Conservation (phyloP, 2,888 invertebrate genomes). For the Andrena minutula region DNA sequence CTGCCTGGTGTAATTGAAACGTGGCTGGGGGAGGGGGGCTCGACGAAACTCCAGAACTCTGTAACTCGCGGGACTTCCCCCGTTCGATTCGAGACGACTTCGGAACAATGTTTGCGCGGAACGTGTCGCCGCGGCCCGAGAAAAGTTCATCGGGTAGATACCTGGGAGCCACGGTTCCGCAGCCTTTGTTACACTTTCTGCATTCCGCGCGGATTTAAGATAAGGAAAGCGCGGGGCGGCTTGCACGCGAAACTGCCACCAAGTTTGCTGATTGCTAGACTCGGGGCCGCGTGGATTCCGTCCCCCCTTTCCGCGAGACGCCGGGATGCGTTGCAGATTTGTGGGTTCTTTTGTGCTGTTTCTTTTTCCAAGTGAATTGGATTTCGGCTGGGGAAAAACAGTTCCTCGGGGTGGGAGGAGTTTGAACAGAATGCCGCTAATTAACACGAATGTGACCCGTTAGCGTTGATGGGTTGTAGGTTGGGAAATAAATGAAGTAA, state of each 20-base stretch:
- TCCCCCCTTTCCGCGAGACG: neutral
- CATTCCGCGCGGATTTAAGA: slow-evolving; percentile 50
- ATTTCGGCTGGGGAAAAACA: neutral
- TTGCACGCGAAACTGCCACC: slow-evolving; percentile 41
- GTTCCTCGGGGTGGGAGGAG: neutral
- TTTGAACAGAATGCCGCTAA: no score
- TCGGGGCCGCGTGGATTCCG: slow-evolving; percentile 7
- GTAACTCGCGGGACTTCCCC: slow-evolving; percentile 5
- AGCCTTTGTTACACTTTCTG: slow-evolving; percentile 48
- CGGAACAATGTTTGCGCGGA: slow-evolving; percentile 54
- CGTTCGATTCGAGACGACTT: slow-evolving; percentile 45
- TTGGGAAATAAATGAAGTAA: no score
- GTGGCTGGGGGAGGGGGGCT: neutral
- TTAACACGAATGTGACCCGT: no score
- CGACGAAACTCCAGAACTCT: neutral
- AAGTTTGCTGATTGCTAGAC: slow-evolving; percentile 40
- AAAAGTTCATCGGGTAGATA: slow-evolving; percentile 58
- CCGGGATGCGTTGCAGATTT: slow-evolving; percentile 8
- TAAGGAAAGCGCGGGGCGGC: slow-evolving; percentile 34
- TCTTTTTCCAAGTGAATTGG: neutral
- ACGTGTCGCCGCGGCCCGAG: slow-evolving; percentile 38
- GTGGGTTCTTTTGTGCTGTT: neutral
- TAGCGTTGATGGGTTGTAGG: no score
- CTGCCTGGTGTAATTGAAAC: slow-evolving; percentile 75
- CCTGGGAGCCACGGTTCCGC: slow-evolving; percentile 33